A percentile compares a stretch with the other conserved stretches of the same genome.
These are phyloP conservation scores for Otus sunia DNA, from an alignment of 2,113 vertebrate species.

Conservation along the genomic window DNA sequence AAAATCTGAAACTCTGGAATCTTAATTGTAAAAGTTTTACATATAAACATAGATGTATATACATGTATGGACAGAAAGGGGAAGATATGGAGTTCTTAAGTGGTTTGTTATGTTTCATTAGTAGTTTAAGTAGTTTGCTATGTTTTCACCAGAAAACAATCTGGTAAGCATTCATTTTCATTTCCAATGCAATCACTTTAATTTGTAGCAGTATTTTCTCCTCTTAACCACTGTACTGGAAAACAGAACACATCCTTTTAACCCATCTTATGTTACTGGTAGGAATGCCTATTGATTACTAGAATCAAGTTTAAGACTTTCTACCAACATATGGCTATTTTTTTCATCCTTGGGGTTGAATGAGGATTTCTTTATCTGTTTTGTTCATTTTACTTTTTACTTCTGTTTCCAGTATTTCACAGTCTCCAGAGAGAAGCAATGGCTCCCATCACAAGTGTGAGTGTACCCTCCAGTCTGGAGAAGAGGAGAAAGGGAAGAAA, in stretches of 20 bases:
- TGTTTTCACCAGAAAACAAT: background rate
- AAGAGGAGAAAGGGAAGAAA: background rate
- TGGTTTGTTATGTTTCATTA: background rate
- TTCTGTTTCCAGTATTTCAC: background rate
- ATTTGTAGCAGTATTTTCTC: background rate
- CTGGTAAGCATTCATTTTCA: background rate
- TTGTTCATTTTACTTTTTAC: background rate
- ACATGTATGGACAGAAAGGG: accelerated
- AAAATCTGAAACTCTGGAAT: background rate
- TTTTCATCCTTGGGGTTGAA: background rate
- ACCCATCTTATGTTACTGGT: background rate
- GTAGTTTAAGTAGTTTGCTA: background rate
- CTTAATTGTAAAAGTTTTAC: background rate
- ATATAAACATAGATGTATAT: background rate
- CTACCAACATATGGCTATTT: background rate
- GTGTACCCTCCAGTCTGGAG: background rate
- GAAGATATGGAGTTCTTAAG: background rate
- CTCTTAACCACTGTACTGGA: background rate
- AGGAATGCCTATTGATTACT: background rate
- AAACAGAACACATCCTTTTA: background rate
- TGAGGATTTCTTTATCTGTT: background rate
- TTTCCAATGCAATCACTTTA: background rate
- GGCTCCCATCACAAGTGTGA: background rate
- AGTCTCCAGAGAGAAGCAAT: background rate
- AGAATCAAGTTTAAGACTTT: background rate